Evolutionary conservation across 2,888 invertebrate genomes (phyloP).

Genomic region (Volucella inflata): DNA sequence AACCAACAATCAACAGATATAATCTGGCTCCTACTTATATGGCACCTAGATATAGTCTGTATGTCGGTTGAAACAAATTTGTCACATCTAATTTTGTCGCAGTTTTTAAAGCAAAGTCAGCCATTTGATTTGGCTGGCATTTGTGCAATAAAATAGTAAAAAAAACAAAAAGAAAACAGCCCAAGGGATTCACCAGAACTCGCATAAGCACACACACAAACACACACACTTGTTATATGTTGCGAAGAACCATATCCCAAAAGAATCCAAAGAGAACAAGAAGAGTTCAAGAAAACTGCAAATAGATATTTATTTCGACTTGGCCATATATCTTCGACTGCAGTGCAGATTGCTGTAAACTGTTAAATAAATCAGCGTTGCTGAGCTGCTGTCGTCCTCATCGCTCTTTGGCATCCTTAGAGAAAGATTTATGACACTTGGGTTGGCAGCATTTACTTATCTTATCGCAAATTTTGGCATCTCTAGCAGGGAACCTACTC

Average conservation of each 20-base stretch:
- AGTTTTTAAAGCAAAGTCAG: conserved; percentile 29
- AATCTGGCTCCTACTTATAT: no score
- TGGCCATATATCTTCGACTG: conserved; percentile 81
- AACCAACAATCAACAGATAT: no score
- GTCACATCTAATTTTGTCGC: conserved; percentile 35
- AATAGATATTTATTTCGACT: conserved; percentile 73
- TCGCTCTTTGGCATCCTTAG: conserved; percentile 81
- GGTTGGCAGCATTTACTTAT: conserved; percentile 84
- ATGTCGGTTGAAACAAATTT: conserved; percentile 6
- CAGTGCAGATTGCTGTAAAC: conserved; percentile 82
- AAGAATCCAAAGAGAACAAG: conserved; percentile 21
- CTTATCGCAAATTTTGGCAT: conserved; percentile 84
- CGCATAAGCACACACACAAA: conserved; percentile 5
- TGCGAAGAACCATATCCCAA: conserved; percentile 19
- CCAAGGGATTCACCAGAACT: background rate
- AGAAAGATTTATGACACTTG: conserved; percentile 83
- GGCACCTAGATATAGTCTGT: no score
- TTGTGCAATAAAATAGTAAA: conserved; percentile 44
- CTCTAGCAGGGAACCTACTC: conserved; percentile 70
- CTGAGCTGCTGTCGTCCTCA: conserved; percentile 77
- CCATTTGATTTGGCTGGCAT: conserved; percentile 66
- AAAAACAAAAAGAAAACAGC: background rate
- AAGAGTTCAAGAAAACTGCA: conserved; percentile 73
- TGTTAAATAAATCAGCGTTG: conserved; percentile 83
- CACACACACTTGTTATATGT: conserved; percentile 8